These are phyloP conservation scores for Pantala flavescens DNA, from an alignment of 1,140 invertebrate genomes.

Conservation along the genomic window DNA sequence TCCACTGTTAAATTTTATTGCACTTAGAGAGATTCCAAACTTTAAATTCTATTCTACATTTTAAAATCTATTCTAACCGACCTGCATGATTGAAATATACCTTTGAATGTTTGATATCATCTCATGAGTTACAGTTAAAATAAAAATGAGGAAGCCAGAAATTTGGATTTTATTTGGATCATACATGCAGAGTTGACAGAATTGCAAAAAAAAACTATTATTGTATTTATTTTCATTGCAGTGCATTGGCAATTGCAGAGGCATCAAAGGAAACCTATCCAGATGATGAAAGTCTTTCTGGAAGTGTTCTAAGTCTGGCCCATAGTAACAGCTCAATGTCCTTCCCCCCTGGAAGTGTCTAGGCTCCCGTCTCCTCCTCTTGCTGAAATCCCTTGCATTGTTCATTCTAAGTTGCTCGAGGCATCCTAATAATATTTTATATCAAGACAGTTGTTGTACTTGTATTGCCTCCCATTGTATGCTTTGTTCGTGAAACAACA, in stretches of 20 bases:
- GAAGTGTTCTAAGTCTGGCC: conserved; percentile 86
- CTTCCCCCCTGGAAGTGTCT: conserved; percentile 74
- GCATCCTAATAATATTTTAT: background rate
- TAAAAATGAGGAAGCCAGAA: no score
- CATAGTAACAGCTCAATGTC: conserved; percentile 86
- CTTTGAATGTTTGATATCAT: no score
- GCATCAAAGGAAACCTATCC: conserved; percentile 74
- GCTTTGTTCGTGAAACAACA: no score
- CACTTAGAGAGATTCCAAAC: no score
- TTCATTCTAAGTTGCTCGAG: background rate
- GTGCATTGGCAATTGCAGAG: conserved; percentile 80
- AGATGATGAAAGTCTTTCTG: conserved; percentile 80
- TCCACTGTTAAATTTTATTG: no score
- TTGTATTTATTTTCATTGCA: conserved; percentile 37
- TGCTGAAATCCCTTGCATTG: background rate
- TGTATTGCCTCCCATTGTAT: background rate
- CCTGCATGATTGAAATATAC: no score
- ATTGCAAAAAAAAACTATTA: no score
- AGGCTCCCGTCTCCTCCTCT: conserved; percentile 29
- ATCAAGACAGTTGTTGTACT: background rate
- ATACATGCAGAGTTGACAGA: no score
- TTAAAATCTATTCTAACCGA: no score
- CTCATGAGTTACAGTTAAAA: no score
- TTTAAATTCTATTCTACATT: no score
- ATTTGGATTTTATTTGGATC: no score